Conservation (phyloP, 2,888 invertebrate species). For the Pecten maximus region DNA sequence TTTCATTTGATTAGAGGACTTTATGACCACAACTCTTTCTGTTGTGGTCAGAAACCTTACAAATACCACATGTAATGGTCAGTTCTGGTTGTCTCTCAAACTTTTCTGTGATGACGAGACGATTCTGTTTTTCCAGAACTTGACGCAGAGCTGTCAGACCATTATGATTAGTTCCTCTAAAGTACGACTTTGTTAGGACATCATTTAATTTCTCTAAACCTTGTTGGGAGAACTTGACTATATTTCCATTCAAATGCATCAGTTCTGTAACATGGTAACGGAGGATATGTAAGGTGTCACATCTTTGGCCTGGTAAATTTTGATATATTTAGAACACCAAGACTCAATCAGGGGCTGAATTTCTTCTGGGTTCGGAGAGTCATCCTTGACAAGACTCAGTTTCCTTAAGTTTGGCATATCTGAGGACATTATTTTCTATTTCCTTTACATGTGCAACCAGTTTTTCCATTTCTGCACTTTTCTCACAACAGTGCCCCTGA, state of each 20-base stretch:
- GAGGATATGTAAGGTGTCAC: background rate
- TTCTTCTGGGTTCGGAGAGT: background rate
- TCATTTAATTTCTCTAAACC: background rate
- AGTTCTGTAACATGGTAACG: background rate
- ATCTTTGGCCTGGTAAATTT: constrained; percentile 6
- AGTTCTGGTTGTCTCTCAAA: background rate
- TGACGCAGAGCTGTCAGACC: background rate
- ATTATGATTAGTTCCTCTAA: background rate
- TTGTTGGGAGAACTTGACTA: constrained; percentile 7
- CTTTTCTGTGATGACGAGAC: background rate
- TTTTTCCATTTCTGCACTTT: background rate
- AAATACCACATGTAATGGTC: background rate
- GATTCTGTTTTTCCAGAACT: background rate
- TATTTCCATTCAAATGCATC: background rate
- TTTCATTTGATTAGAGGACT: no score
- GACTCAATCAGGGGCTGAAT: background rate
- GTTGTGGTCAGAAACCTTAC: background rate
- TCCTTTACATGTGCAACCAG: background rate
- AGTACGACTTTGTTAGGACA: background rate
- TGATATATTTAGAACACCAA: background rate
- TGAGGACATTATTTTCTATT: background rate
- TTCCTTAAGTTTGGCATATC: background rate
- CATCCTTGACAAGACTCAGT: background rate
- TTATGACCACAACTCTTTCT: background rate
- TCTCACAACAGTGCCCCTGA: background rate